phyloP scores from a whole-genome alignment of 2,797 vertebrate species.

The Labroides dimidiatus region DNA sequence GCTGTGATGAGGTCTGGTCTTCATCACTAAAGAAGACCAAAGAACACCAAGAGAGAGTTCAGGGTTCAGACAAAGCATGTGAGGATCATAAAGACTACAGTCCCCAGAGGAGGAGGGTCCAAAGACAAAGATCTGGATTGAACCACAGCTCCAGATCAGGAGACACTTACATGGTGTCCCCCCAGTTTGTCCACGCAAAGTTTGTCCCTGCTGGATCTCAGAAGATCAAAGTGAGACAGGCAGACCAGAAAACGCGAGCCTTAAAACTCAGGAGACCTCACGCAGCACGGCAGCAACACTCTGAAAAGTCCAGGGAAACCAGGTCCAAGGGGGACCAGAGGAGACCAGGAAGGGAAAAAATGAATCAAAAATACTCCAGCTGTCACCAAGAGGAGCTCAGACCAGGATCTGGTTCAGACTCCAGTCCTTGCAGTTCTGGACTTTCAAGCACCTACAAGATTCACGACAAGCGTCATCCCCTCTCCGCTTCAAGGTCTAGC shows the following conservation, averaged over 20 bases:
- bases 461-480: slow-evolving; percentile 67
- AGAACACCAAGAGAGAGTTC: slow-evolving; percentile 35
- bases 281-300: slow-evolving; percentile 66
- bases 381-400: slow-evolving; percentile 75
- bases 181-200: slow-evolving; percentile 85
- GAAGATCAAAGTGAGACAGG: slow-evolving; percentile 82
- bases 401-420: slow-evolving; percentile 87
- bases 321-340: slow-evolving; percentile 61
- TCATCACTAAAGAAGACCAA: slow-evolving; percentile 50
- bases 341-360: slow-evolving; percentile 60
- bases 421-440: slow-evolving; percentile 82
- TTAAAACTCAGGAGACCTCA: slow-evolving; percentile 84
- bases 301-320: slow-evolving; percentile 76
- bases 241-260: slow-evolving; percentile 87
- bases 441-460: slow-evolving; percentile 60
- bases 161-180: slow-evolving; percentile 49
- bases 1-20: slow-evolving; percentile 57
- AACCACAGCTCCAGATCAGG: slow-evolving; percentile 63
- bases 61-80: slow-evolving; percentile 46
- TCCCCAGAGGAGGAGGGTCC: slow-evolving; percentile 45
- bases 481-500: slow-evolving; percentile 63
- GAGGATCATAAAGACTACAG: slow-evolving; percentile 39
- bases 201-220: slow-evolving; percentile 86
- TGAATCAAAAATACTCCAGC: slow-evolving; percentile 33
- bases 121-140: slow-evolving; percentile 59